Percentiles rank a stretch among this genome's conserved stretches.
phyloP scores from a whole-genome alignment of 2,797 vertebrate genomes.

The Meriones psammophilus region DNA sequence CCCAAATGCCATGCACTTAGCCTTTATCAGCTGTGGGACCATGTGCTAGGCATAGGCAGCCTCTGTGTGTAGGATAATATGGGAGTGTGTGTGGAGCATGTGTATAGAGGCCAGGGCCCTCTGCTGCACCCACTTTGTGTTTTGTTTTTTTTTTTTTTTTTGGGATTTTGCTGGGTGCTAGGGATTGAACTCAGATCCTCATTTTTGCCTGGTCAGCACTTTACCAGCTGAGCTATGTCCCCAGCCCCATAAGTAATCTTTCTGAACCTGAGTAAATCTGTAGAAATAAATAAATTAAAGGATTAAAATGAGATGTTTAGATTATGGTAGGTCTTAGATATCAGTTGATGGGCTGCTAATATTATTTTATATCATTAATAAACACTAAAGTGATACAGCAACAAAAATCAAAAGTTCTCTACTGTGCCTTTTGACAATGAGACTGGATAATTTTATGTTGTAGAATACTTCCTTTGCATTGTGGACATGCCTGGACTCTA shows the following conservation, averaged over 20 bases:
- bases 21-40: background rate
- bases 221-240: background rate
- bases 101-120: background rate
- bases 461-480: background rate
- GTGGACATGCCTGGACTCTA: background rate
- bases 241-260: background rate
- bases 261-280: constrained; percentile 32
- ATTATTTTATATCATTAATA: background rate
- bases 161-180: background rate
- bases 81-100: background rate
- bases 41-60: background rate
- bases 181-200: background rate
- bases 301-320: background rate
- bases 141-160: background rate
- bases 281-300: background rate
- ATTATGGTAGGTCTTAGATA: background rate
- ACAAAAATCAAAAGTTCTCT: background rate
- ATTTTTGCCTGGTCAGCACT: background rate
- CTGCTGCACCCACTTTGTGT: too few relatives aligned
- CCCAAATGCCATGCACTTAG: background rate
- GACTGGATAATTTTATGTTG: background rate
- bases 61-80: background rate
- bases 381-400: background rate
- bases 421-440: background rate
- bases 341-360: background rate